Evolutionary conservation across 2,888 invertebrate genomes (phyloP).

Genomic region (Zaprionus lineosus): DNA sequence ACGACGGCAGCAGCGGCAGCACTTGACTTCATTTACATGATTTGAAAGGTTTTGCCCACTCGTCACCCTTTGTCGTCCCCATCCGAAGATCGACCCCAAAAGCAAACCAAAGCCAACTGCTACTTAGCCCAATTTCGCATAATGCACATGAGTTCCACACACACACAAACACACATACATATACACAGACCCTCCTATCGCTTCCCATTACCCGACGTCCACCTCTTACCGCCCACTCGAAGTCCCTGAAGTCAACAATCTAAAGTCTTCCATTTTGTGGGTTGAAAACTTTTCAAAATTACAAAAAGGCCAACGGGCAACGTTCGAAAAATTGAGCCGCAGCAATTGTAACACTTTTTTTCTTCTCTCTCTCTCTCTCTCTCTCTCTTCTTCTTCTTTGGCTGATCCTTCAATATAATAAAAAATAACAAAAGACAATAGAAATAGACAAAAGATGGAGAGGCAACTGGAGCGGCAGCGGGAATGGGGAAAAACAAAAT

Average conservation of each 20-base stretch:
- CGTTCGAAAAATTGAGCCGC: constrained; percentile 60
- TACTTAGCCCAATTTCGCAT: constrained; percentile 76
- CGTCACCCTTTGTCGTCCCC: too few relatives aligned
- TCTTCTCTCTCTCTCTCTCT: constrained; percentile 31
- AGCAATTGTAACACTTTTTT: constrained; percentile 68
- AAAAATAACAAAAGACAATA: constrained; percentile 46
- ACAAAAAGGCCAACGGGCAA: constrained; percentile 45
- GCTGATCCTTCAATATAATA: not conserved
- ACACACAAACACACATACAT: not conserved
- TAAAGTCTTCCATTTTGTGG: not conserved
- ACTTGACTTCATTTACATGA: constrained; percentile 70
- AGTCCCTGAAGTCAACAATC: not conserved
- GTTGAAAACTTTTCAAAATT: constrained; percentile 21
- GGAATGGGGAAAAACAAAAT: constrained; percentile 25
- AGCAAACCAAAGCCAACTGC: constrained; percentile 43
- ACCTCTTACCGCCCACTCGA: too few relatives aligned
- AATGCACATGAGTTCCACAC: constrained; percentile 63
- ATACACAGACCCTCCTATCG: not conserved
- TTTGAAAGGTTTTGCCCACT: constrained; percentile 39
- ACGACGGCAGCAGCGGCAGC: constrained; percentile 43
- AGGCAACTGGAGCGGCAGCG: too few relatives aligned
- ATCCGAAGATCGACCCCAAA: constrained; percentile 10
- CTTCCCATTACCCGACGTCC: too few relatives aligned
- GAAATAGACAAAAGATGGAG: not conserved
- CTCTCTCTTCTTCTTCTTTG: not conserved